Evolutionary conservation across 2,888 invertebrate species (phyloP).

Genomic region (Aelia acuminata): DNA sequence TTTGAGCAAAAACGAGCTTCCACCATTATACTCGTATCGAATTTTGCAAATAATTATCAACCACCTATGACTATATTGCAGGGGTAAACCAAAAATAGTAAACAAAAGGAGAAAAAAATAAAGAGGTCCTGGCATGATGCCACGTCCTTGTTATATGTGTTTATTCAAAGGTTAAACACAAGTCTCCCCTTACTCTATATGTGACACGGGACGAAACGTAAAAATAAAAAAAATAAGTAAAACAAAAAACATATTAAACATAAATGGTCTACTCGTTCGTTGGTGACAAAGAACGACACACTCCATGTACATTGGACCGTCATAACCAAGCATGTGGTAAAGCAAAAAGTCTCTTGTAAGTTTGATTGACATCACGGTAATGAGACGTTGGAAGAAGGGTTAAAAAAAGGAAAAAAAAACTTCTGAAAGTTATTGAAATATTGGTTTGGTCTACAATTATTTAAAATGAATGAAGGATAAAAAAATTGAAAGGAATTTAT

Average conservation of each 20-base stretch:
- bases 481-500: not conserved
- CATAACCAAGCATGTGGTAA: not conserved
- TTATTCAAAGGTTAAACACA: constrained; percentile 20
- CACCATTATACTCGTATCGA: too few species aligned
- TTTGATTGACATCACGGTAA: not conserved
- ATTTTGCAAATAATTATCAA: too few species aligned
- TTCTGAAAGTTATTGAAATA: not conserved
- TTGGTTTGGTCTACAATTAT: not conserved
- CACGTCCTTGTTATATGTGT: constrained; percentile 15
- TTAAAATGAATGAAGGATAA: not conserved
- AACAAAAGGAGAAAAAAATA: not conserved
- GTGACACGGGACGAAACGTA: not conserved
- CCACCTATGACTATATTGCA: not conserved
- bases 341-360: not conserved
- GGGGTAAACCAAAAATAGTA: not conserved
- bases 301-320: not conserved
- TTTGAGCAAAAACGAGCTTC: too few species aligned
- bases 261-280: constrained; percentile 33
- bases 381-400: not conserved
- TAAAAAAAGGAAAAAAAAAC: not conserved
- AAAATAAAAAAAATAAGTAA: not conserved
- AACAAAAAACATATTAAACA: constrained; percentile 29
- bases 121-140: not conserved
- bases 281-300: constrained; percentile 8
- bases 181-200: not conserved